Evolutionary conservation across 2,888 invertebrate genomes (phyloP).

Genomic region (Torymus tubicola): DNA sequence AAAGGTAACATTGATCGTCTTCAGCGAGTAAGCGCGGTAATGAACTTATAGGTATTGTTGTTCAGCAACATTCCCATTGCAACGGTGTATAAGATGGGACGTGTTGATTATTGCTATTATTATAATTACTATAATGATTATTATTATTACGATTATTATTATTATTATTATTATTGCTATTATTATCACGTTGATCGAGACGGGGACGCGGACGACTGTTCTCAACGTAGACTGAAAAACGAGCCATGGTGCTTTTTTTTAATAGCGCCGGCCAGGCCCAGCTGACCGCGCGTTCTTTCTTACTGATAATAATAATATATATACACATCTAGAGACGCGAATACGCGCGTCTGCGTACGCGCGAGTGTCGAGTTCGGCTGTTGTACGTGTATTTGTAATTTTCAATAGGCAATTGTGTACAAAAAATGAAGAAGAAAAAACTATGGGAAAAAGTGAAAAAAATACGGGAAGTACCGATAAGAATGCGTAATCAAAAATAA

Average conservation of each 20-base stretch:
- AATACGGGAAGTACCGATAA: neutral
- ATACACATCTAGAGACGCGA: neutral
- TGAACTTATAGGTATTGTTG: slow-evolving; percentile 68
- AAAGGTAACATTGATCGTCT: slow-evolving; percentile 25
- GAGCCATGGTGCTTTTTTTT: slow-evolving; percentile 42
- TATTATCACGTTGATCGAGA: slow-evolving; percentile 29
- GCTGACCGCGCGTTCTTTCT: slow-evolving; percentile 46
- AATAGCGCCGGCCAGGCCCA: slow-evolving; percentile 16
- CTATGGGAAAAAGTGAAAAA: slow-evolving; percentile 1
- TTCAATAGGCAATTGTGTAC: slow-evolving; percentile 47
- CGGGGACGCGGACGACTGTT: slow-evolving; percentile 8
- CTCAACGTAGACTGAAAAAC: slow-evolving; percentile 49
- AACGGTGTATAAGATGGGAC: slow-evolving; percentile 66
- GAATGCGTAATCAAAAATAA: slow-evolving; percentile 38
- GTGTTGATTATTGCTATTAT: slow-evolving; percentile 55
- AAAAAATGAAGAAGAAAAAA: slow-evolving; percentile 19
- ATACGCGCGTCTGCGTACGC: neutral
- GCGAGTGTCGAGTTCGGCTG: neutral
- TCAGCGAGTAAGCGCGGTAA: slow-evolving; percentile 34
- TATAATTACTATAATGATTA: slow-evolving; percentile 18
- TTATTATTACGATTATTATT: slow-evolving; percentile 33
- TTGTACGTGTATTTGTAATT: slow-evolving; percentile 20
- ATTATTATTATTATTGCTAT: slow-evolving; percentile 34
- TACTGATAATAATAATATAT: slow-evolving; percentile 26
- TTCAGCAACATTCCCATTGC: slow-evolving; percentile 67